phyloP scores from a whole-genome alignment of 2,113 vertebrate genomes.

The Cromileptes altivelis region DNA sequence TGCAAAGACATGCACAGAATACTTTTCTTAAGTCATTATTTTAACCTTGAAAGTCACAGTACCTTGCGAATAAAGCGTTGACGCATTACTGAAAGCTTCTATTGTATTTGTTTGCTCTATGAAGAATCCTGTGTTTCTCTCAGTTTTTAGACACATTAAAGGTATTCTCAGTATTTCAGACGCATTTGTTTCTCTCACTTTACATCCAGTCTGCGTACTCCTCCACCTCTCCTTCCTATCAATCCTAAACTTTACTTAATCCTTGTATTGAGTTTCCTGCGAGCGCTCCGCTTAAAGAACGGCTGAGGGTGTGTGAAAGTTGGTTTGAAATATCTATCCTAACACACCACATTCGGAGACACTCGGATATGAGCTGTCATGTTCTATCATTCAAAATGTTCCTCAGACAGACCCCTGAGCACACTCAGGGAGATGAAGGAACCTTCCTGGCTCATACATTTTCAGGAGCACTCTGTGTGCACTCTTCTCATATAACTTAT shows the following conservation, averaged over 20 bases:
- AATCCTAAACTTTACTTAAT: conserved; percentile 54
- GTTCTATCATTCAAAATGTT: conserved; percentile 55
- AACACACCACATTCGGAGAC: conserved; percentile 34
- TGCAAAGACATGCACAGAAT: neutral
- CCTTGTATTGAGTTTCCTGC: conserved; percentile 46
- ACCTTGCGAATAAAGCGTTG: conserved; percentile 1
- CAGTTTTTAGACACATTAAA: neutral
- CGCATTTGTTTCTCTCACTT: conserved; percentile 20
- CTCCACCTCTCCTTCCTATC: conserved; percentile 28
- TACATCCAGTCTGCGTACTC: conserved; percentile 4
- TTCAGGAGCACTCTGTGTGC: conserved; percentile 34
- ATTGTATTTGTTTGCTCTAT: neutral
- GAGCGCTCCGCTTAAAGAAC: conserved; percentile 42
- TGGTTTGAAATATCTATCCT: conserved; percentile 61
- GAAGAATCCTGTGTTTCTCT: neutral
- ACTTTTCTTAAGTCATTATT: conserved; percentile 3
- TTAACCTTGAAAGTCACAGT: conserved; percentile 3
- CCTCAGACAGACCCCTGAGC: conserved; percentile 55
- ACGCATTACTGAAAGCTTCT: conserved; percentile 5
- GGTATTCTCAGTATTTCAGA: conserved; percentile 20
- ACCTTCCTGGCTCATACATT: conserved; percentile 46
- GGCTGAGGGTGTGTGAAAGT: conserved; percentile 48
- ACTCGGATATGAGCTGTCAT: conserved; percentile 60
- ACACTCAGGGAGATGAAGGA: conserved; percentile 46
- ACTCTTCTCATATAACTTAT: conserved; percentile 16